Evolutionary conservation across 2,113 vertebrate species (phyloP).

Genomic region (Rhinolophus ferrumequinum): DNA sequence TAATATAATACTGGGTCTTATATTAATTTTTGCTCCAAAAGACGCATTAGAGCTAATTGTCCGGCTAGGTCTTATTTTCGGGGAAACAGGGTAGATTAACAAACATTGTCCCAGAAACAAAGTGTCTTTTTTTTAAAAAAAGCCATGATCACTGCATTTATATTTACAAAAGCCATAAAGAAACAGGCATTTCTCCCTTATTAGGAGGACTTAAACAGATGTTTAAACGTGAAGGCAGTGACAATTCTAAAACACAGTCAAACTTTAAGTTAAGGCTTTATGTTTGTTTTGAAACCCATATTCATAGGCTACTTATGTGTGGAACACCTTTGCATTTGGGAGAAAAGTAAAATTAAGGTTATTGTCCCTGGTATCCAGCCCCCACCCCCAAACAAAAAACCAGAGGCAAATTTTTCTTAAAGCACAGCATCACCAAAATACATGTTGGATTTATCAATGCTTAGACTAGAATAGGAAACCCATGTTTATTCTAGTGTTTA

Average conservation of each 20-base stretch:
- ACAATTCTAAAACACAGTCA: constrained; percentile 44
- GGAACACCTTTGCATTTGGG: constrained; percentile 35
- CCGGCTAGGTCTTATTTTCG: too few relatives aligned
- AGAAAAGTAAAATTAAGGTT: neutral
- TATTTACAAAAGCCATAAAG: constrained; percentile 59
- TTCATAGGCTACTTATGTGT: constrained; percentile 32
- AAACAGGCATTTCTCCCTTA: constrained; percentile 53
- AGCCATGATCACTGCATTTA: constrained; percentile 17
- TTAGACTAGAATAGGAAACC: neutral
- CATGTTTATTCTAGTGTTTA: neutral
- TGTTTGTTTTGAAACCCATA: constrained; percentile 36
- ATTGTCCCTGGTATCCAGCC: neutral
- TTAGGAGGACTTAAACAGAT: constrained; percentile 41
- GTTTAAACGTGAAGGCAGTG: constrained; percentile 16
- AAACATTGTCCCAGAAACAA: constrained; percentile 36
- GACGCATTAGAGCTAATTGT: too few relatives aligned
- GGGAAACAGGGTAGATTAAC: neutral
- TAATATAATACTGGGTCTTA: too few relatives aligned
- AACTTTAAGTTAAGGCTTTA: constrained; percentile 59
- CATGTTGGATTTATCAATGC: neutral
- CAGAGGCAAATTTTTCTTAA: constrained; percentile 1
- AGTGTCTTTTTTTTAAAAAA: neutral
- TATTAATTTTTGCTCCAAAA: too few relatives aligned
- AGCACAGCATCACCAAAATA: neutral
- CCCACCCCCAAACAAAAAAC: neutral